Evolutionary conservation across 2,888 invertebrate species (phyloP).

Genomic region (Rhingia campestris): DNA sequence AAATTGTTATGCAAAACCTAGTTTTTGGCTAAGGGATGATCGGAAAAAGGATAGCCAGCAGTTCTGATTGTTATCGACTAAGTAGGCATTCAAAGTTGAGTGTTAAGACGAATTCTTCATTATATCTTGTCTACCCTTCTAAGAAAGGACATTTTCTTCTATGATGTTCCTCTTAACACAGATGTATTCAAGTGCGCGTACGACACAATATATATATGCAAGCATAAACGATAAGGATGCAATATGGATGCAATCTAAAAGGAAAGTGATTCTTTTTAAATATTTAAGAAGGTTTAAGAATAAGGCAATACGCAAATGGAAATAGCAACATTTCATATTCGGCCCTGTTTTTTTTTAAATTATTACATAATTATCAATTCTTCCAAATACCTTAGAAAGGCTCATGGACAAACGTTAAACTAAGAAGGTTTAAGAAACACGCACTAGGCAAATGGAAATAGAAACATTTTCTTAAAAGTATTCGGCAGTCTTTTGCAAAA

Average conservation of each 20-base stretch:
- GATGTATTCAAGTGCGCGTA: slow-evolving; percentile 32
- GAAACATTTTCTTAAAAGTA: too few relatives aligned
- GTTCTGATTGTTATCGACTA: slow-evolving; percentile 28
- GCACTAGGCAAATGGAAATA: too few relatives aligned
- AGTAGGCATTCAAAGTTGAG: slow-evolving; percentile 17
- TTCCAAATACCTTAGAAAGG: too few relatives aligned
- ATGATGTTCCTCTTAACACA: slow-evolving; percentile 11
- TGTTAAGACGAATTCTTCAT: not conserved
- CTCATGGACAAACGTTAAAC: too few relatives aligned
- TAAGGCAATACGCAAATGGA: not conserved
- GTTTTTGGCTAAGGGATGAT: not conserved
- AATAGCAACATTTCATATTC: too few relatives aligned
- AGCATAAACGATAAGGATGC: slow-evolving; percentile 6
- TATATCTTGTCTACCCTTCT: not conserved
- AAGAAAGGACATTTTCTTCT: slow-evolving; percentile 1
- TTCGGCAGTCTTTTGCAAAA: too few relatives aligned
- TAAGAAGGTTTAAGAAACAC: too few relatives aligned
- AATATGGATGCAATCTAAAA: slow-evolving; percentile 9
- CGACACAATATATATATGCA: slow-evolving; percentile 9
- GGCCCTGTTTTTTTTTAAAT: too few relatives aligned
- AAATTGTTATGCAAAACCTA: slow-evolving; percentile 43
- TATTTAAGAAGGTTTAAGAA: not conserved
- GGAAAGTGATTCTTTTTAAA: not conserved
- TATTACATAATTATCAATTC: too few relatives aligned
- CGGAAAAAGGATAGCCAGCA: slow-evolving; percentile 3